Base-by-base conservation (phyloP, 2,888 invertebrate genomes). In the Parascotia fuliginaria region DNA sequence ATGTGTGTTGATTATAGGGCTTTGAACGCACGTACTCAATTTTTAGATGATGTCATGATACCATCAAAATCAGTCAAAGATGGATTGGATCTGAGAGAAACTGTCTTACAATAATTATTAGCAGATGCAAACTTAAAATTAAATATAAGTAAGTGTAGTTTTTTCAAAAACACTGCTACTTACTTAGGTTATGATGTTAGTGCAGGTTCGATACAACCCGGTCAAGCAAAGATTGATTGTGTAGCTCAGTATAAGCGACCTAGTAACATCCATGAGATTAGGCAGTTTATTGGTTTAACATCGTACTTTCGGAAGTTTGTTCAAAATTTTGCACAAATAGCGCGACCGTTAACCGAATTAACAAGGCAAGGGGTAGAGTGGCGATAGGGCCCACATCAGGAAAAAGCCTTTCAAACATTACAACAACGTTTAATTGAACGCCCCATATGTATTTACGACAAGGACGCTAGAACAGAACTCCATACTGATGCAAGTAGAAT, bases 121-220 rank as follows among this genome's bases (percentile, higher is more conserved):
- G n/a, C n/a, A n/a, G n/a, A n/a, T n/a, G n/a, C n/a, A n/a, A n/a
- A n/a, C n/a, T n/a, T n/a, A n/a, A n/a, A n/a, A n/a, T n/a, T n/a
- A n/a, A n/a, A n/a, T n/a, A n/a, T n/a, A n/a, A n/a, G n/a, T n/a
- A 41, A 32, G 41, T 39, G 45, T 33, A 9, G 13, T 22, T 45
- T 46, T 34, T 16, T 46, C 0, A 24, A 39, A 12, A 32, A 9
- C 2, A 33, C 4, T n/a, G 12, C 24, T 7, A 27, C 27, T 11
- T 46, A 46, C 13, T 40, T 46, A 34, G 46, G 46, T 1, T 16
- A 40, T 29, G 46, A 40, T 12, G 15, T 46, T 5, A 11, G 40
- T 9, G 22, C 22, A 3, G 34, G 16, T 0, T 19, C 22, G 1
- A 24, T 42, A 27, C 1, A 15, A 15, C 27, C 27, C 6, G 27